Base-by-base conservation (phyloP, 2,113 vertebrate genomes). In the Zapornia atra region DNA sequence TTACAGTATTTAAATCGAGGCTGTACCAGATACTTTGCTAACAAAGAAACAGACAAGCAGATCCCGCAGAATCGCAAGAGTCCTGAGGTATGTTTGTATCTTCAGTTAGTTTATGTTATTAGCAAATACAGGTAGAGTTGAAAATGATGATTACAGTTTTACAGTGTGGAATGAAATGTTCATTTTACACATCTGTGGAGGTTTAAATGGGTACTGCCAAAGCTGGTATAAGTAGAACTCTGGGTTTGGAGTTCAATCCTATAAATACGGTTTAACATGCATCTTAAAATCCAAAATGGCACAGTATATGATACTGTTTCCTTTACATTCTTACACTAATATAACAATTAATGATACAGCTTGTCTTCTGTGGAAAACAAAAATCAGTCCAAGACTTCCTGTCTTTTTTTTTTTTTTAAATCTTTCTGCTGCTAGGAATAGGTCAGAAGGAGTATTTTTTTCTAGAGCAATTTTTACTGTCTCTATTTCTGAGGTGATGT, bases 31-130 rank as follows among this genome's bases (percentile, higher is more conserved):
- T 99, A 98, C 97, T 99, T 99, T 9, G 99, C 99, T 79, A 98
- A 97, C 97, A 99, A 99, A 97, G 99, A 99, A 71, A 99, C 99
- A 11, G 99, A 99, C 98, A 99, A 99, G 88, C 98, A 99, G 89
- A 99, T 99, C 94, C 97, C 98, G 80, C 98, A 99, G 96, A 99
- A 99, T 82, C 99, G 99, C 87, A 99, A 99, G 98, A 99, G 99
- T 95, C 98, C 99, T 34, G 99, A 99, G 99, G 99, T 99, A 99
- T 9, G 90, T 94, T 88, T 79, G 11, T 51, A 10, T 90, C 70
- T 70, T 80, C 31, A 28, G 3, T 71, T 68, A 34, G 21, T 75
- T 97, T 26, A 24, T 42, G 24, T 82, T 61, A 15, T 38, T 85
- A 63, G 25, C 10, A 68, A 48, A 65, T 70, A 33, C 34, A 68